Percentiles rank a stretch among this genome's conserved stretches.
Evolutionary conservation across 2,113 vertebrate genomes (phyloP).

Genomic region (Cheilinus undulatus): DNA sequence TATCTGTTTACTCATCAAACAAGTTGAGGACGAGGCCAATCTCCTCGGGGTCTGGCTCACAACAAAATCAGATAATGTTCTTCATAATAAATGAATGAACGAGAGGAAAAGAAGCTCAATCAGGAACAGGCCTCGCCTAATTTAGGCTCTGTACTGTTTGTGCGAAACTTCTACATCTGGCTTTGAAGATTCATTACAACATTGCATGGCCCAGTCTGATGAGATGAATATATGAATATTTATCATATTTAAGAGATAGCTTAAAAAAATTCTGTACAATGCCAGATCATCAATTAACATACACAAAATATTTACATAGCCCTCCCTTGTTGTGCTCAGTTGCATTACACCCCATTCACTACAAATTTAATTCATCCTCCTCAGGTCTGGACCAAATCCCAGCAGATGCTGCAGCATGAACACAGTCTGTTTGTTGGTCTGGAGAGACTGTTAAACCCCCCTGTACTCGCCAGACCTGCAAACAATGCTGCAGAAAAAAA

Average conservation of each 20-base stretch:
- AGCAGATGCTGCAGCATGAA: constrained; percentile 45
- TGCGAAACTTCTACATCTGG: constrained; percentile 60
- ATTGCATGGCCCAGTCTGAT: constrained; percentile 1
- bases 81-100: constrained; percentile 64
- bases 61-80: constrained; percentile 67
- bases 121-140: constrained; percentile 47
- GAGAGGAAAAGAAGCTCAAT: constrained; percentile 66
- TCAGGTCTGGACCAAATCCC: constrained; percentile 42
- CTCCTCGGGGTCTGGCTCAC: constrained; percentile 64
- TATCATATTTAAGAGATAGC: background rate
- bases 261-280: background rate
- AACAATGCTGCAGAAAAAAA: constrained; percentile 10
- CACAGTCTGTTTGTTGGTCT: constrained; percentile 36
- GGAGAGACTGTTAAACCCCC: constrained; percentile 44
- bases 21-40: constrained; percentile 60
- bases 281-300: background rate
- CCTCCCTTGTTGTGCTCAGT: background rate
- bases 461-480: constrained; percentile 53
- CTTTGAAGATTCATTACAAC: constrained; percentile 45
- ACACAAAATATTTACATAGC: background rate
- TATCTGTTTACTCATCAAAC: constrained; percentile 73
- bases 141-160: constrained; percentile 39
- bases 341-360: constrained; percentile 33
- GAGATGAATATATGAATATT: background rate
- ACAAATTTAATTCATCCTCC: constrained; percentile 46